A percentile compares a stretch with the other conserved stretches of the same genome.
phyloP scores from a whole-genome alignment of 2,797 vertebrate species.

The Pipistrellus kuhlii region DNA sequence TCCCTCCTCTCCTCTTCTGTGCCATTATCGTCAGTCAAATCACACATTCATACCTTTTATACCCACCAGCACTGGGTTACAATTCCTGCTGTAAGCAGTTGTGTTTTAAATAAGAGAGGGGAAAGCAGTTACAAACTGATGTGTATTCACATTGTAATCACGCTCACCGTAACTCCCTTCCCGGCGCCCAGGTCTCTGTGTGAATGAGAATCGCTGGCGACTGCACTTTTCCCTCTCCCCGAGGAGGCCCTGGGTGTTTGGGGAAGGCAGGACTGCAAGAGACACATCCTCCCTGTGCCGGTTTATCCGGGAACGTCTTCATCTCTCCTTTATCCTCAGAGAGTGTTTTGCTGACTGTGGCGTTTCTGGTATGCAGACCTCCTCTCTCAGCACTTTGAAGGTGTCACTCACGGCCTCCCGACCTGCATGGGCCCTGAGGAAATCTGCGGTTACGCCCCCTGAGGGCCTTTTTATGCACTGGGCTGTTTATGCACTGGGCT shows the following conservation, averaged over 20 bases:
- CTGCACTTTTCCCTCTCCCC: background rate
- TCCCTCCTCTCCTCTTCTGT: background rate
- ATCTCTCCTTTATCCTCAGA: background rate
- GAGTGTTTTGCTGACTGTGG: background rate
- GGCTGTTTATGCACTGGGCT: background rate
- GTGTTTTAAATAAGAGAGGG: background rate
- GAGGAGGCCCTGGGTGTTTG: background rate
- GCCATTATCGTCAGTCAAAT: background rate
- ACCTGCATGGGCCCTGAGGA: background rate
- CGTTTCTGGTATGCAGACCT: background rate
- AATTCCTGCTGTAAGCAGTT: background rate
- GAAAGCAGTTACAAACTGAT: background rate
- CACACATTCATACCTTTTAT: background rate
- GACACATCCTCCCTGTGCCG: background rate
- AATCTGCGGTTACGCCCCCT: accelerated
- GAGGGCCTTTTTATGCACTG: background rate
- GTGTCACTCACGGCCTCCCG: background rate
- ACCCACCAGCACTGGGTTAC: no score
- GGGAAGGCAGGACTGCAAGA: background rate
- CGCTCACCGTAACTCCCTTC: background rate
- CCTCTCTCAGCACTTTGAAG: background rate
- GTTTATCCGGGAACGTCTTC: background rate
- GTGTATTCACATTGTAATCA: background rate
- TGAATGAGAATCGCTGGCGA: no score
- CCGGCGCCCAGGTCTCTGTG: background rate